Base-by-base conservation (phyloP, 2,888 invertebrate species). In the Andrena camellia region DNA sequence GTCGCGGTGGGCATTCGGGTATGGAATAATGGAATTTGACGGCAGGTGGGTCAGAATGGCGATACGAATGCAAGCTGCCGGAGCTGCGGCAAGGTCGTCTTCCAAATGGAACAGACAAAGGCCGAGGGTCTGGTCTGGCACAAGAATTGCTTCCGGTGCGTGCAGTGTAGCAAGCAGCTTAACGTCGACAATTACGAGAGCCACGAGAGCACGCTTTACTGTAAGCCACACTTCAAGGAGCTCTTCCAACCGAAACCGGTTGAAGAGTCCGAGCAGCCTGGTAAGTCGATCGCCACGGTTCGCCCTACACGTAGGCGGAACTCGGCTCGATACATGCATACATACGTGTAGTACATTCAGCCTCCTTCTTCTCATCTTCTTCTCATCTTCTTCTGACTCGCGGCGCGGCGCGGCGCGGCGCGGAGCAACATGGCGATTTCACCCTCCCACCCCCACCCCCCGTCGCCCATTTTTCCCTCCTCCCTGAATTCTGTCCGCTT, bases 61-160 rank as follows among this genome's bases (percentile, higher is more conserved):
- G 96, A 96, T 54, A 95, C 95, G 84, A 96, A 95, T 91, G 96
- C 96, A 69, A 96, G 96, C 87, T 99, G 99, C 94, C 97, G 96
- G 91, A 96, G 97, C 88, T 99, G 99, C 94, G 95, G 96, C 84
- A 97, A 98, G 94, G 97, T 97, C 78, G 99, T 99, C 72, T 99
- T 98, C 94, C 98, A 98, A 94, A 99, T 99, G 99, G 99, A 99
- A 95, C 97, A 98, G 91, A 96, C 99, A 88, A 98, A 98, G 94
- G 98, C 98, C 0, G 99, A 98, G 95, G 97, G 97, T 91, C 95
- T 96, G 70, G 96, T 97, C 87, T 99, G 98, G 97, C 99, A 99
- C 94, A 98, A 97, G 94, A 97, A 97, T 94, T 99, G 99, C 95
- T 98, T 99, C 96, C 96, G 98, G 90, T 99, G 99, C 94, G 96